Conservation (phyloP, 2,113 vertebrate species). For the Ophthalmolycus amberensis region DNA sequence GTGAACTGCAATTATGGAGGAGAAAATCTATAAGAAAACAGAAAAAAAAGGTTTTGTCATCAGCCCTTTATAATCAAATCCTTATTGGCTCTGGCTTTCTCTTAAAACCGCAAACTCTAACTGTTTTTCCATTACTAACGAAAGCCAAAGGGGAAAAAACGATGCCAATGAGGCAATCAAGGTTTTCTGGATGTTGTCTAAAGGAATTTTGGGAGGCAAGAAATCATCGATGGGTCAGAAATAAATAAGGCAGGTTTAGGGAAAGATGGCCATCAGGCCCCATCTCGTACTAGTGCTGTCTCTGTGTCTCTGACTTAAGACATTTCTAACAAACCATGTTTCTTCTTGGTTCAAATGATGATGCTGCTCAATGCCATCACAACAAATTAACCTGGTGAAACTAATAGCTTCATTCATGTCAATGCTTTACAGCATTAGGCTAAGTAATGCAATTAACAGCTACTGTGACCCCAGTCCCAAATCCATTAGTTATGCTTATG, state of each 20-base stretch:
- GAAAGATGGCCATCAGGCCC: not conserved
- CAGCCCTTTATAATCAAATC: not conserved
- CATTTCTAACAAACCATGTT: constrained; percentile 16
- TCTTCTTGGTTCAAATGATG: constrained; percentile 28
- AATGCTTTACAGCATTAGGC: constrained; percentile 51
- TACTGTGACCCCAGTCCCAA: constrained; percentile 38
- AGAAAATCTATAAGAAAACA: not conserved
- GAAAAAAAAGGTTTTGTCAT: not conserved
- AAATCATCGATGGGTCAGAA: not conserved
- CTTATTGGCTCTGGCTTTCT: not conserved
- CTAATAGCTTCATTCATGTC: constrained; percentile 53
- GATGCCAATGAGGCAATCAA: not conserved
- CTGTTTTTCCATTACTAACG: not conserved
- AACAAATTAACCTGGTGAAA: constrained; percentile 47
- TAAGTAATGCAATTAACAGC: constrained; percentile 58
- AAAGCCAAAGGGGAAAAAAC: not conserved
- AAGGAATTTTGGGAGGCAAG: not conserved
- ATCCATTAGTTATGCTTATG: constrained; percentile 50
- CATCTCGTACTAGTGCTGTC: not conserved
- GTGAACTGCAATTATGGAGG: not conserved
- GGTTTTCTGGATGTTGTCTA: not conserved
- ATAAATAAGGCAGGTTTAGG: not conserved
- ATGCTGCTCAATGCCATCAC: constrained; percentile 10
- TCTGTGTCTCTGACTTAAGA: constrained; percentile 6
- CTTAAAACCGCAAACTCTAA: not conserved